A percentile compares a stretch with the other conserved stretches of the same genome.
Evolutionary conservation across 2,797 vertebrate species (phyloP).

Genomic region (Lepilemur septentrionalis): DNA sequence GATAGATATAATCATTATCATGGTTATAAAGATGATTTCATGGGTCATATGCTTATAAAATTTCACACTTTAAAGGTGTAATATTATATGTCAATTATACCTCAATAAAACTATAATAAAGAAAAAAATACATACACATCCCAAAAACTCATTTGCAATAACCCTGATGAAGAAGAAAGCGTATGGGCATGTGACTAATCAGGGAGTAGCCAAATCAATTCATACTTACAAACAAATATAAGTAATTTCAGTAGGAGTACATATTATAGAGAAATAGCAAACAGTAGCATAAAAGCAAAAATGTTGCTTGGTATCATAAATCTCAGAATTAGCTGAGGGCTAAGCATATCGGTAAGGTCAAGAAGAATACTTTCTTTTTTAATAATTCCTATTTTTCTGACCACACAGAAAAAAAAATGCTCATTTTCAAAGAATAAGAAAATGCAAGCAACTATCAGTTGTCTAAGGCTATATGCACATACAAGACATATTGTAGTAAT

Average conservation of each 20-base stretch:
- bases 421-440: not conserved
- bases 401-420: not conserved
- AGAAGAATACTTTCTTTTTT: not conserved
- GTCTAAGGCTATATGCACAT: not conserved
- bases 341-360: not conserved
- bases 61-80: not conserved
- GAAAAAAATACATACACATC: not conserved
- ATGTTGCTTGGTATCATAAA: not conserved
- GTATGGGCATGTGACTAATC: not conserved
- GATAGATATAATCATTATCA: not conserved
- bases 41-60: not conserved
- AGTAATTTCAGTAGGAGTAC: not conserved
- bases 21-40: not conserved
- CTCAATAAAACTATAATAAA: not conserved
- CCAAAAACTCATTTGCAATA: not conserved
- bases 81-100: not conserved
- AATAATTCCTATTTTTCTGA: not conserved
- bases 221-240: not conserved
- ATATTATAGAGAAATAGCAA: not conserved
- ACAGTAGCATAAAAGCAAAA: not conserved
- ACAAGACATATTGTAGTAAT: not conserved
- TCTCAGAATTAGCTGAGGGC: not conserved
- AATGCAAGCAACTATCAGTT: not conserved
- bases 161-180: not conserved
- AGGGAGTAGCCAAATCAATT: not conserved